A percentile compares a stretch with the other conserved stretches of the same genome.
Conservation (phyloP, 2,113 vertebrate species). For the Donacobius atricapilla region DNA sequence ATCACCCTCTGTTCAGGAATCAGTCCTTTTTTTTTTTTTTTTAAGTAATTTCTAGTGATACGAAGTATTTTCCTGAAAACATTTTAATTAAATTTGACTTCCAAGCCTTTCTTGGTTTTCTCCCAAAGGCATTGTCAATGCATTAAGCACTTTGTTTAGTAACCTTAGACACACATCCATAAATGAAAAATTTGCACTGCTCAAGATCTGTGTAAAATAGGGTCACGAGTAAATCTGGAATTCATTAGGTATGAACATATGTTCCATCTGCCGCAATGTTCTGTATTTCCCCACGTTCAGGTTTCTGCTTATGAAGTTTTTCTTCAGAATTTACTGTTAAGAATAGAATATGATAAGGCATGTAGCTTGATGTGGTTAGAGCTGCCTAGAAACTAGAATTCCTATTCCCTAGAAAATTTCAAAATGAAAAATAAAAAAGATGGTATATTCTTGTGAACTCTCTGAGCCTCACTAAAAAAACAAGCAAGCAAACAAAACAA, state of each 20-base stretch:
- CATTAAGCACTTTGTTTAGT: not conserved
- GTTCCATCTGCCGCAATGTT: not conserved
- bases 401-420: not conserved
- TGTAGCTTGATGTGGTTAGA: not conserved
- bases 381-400: not conserved
- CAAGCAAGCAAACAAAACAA: not conserved
- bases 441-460: accelerated
- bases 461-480: not conserved
- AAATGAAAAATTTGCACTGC: constrained; percentile 5
- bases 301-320: not conserved
- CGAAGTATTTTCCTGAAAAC: not conserved
- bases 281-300: not conserved
- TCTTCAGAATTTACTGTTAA: not conserved
- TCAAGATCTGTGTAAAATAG: not conserved
- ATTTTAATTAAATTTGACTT: constrained; percentile 35
- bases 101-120: not conserved
- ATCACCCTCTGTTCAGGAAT: not conserved
- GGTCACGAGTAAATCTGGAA: not conserved
- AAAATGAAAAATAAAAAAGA: not conserved
- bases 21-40: not conserved
- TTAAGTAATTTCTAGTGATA: not conserved
- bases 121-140: not conserved
- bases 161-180: not conserved
- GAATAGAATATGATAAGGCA: not conserved
- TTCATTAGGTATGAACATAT: not conserved